phyloP scores from a whole-genome alignment of 2,797 vertebrate genomes.

The Coracias cyanogaster region DNA sequence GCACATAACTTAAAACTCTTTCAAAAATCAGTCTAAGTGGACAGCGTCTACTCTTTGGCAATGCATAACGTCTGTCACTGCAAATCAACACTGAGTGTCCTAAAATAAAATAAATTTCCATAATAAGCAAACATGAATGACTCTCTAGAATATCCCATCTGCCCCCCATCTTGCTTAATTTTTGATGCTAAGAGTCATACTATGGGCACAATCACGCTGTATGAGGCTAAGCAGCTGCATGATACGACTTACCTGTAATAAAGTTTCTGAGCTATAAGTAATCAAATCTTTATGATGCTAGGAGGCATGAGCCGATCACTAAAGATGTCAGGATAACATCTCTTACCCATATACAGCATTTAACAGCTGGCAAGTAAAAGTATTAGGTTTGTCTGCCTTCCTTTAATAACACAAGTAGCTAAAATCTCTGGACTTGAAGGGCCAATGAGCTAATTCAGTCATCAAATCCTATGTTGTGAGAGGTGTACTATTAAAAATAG shows the following conservation, averaged over 20 bases:
- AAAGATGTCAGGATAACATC: conserved; percentile 24
- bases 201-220: neutral
- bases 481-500: neutral
- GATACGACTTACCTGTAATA: conserved; percentile 43
- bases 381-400: neutral
- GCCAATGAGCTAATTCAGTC: neutral
- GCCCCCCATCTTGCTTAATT: neutral
- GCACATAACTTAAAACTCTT: neutral
- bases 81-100: conserved; percentile 10
- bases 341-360: conserved; percentile 5
- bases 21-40: neutral
- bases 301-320: conserved; percentile 22
- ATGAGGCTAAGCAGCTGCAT: conserved; percentile 1
- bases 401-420: neutral
- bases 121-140: conserved; percentile 3
- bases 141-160: conserved; percentile 10
- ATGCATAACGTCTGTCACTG: neutral
- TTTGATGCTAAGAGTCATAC: neutral
- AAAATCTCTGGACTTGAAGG: neutral
- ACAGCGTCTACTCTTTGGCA: neutral
- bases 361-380: neutral
- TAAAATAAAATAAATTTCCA: conserved; percentile 40
- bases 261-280: conserved; percentile 51
- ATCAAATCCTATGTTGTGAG: neutral
- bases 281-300: conserved; percentile 25